Evolutionary conservation across 2,888 invertebrate species (phyloP), one percentile per base, ranked within the genome.

Genomic region (Eupithecia pulchellata): DNA sequence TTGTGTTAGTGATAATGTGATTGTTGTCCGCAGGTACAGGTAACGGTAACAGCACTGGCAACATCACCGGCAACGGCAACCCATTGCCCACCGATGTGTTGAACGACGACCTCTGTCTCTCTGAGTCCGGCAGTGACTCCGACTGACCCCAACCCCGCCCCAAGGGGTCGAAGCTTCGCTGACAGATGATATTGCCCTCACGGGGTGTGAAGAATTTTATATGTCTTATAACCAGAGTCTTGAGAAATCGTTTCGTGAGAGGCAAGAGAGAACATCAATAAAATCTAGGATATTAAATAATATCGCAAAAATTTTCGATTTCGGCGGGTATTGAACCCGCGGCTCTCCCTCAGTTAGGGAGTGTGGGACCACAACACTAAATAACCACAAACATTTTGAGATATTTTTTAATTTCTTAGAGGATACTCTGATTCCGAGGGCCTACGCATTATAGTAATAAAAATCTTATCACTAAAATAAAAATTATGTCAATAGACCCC

Each of bases 81-180:
- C 84, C 94, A 42, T 90, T 96, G 86, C 95, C 95, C 20, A 95
- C 95, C 81, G 96, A 96, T 91, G 94, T 97, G 74, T 95, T 98
- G 81, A 97, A 96, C 85, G 97, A 97, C 85, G 98, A 98, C 91
- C 95, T 98, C 83, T 97, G 97, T 94, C 95, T 98, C 83, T 98
- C 98, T 65, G 97, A 97, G 93, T 97, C 97, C 52, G 97, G 97
- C 85, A 97, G 97, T 82, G 97, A 97, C 89, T 96, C 95, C 72
- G 96, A 96, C 93, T 96, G 95, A 95, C 91, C 88, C 82, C 80
- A 20, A 81, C 82, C 81, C 77, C 68, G 76, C 78, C 72, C 71
- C 69, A 13, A 17, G 39, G 62, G 68, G 64, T 62, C 70, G 63
- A 42, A 42, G 67, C 67, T 65, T 68, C 42, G 71, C 68, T 71